These are phyloP conservation scores for Drosophila flavopinicola DNA, from an alignment of 2,888 invertebrate genomes.

Conservation along the genomic window DNA sequence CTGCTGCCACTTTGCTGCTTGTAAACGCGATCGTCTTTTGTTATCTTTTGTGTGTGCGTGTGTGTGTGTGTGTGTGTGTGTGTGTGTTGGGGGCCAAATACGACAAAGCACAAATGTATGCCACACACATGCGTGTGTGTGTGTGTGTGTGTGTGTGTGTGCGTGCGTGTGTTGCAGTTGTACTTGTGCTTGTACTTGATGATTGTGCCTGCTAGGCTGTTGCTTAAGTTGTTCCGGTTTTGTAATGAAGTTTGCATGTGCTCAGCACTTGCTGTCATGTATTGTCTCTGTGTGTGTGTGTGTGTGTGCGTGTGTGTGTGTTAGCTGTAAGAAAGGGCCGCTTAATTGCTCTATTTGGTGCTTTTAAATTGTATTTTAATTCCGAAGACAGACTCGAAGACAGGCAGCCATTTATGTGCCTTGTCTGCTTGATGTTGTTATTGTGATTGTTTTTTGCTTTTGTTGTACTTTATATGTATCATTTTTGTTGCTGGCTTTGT, in stretches of 20 bases:
- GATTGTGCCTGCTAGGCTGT: slow-evolving; percentile 50
- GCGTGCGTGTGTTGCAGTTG: slow-evolving; percentile 29
- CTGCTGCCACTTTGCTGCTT: slow-evolving; percentile 54
- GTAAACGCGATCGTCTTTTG: slow-evolving; percentile 64
- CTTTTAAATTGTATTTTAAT: slow-evolving; percentile 81
- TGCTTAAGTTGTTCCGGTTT: slow-evolving; percentile 59
- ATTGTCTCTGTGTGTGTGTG: neutral
- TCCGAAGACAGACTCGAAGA: slow-evolving; percentile 35
- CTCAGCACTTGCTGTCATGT: slow-evolving; percentile 35
- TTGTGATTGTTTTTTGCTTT: too few relatives aligned
- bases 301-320: slow-evolving; percentile 1
- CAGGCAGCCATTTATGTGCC: slow-evolving; percentile 26
- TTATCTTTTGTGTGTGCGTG: slow-evolving; percentile 43
- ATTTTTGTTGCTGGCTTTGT: slow-evolving; percentile 9
- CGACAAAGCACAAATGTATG: slow-evolving; percentile 37
- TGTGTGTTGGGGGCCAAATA: slow-evolving; percentile 31
- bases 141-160: slow-evolving; percentile 28
- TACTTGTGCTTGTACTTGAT: slow-evolving; percentile 55
- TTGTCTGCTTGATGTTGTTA: slow-evolving; percentile 24
- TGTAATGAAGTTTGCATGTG: slow-evolving; percentile 64
- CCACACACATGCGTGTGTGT: slow-evolving; percentile 11
- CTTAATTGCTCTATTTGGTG: slow-evolving; percentile 78
- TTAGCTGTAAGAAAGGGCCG: slow-evolving; percentile 46
- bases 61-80: neutral
- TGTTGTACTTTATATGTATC: slow-evolving; percentile 36